Base-by-base conservation (phyloP, 2,797 vertebrate species). In the Cetoscarus ocellatus region DNA sequence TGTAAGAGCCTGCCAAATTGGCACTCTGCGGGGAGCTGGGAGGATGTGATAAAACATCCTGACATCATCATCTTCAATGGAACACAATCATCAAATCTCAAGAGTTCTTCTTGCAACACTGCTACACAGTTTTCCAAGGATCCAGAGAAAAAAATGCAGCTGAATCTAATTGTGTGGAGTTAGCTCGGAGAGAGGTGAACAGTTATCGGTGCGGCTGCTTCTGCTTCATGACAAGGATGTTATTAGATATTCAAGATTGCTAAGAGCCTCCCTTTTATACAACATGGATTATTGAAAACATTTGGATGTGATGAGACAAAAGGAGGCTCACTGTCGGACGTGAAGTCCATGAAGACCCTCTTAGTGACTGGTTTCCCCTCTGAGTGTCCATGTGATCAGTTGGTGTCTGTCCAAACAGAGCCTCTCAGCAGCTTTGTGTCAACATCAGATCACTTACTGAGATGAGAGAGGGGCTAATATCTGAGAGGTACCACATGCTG, bases 381-480 rank as follows among this genome's bases (percentile, higher is more conserved):
- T 36, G 43, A 57, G 56, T 11, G 60, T 65, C 43, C 14, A 58
- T 18, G 52, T 76, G 79, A 77, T 76, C 71, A 54, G 83, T 58
- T 66, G 79, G 79, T 73, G 74, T 61, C 60, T 74, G 63, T 78
- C 70, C 74, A 85, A 77, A 73, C 72, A 75, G 47, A 39, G 49
- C 17, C 70, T 54, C 73, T 65, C 69, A 88, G 93, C 93, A 89
- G 73, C 51, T 17, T 19, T 57, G 62, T 94, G 95, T 94, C 87
- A 63, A 84, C 68, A 52, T 67, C 47, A 53, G 61, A 61, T 89
- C 86, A 88, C 92, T 57, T 35, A 34, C 52, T 52, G 68, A 77
- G 75, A 67, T 67, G 68, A 71, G 66, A 69, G 49, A 53, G 44
- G 48, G 44, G 44, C 27, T 70, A 54, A 42, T 55, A 59, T 55